Evolutionary conservation across 2,113 vertebrate species (phyloP).

Genomic region (Chrysemys picta): DNA sequence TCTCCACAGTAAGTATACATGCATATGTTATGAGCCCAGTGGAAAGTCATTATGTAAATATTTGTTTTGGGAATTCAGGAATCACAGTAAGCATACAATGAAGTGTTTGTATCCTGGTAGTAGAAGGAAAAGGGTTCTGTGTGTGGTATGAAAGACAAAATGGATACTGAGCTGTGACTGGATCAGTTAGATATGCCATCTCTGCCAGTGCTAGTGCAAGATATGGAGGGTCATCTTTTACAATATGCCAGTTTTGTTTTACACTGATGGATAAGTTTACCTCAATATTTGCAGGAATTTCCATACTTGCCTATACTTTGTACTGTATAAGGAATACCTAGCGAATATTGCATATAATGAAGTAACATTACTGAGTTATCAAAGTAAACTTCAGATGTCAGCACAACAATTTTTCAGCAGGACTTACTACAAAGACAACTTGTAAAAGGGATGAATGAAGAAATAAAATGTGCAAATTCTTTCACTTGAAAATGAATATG

Average conservation of each 20-base stretch:
- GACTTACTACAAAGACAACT: slow-evolving; percentile 8
- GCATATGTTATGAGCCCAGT: neutral
- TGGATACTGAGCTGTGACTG: neutral
- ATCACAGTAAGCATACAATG: neutral
- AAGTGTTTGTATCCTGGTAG: neutral
- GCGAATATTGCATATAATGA: neutral
- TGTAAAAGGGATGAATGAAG: neutral
- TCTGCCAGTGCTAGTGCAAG: neutral
- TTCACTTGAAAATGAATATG: neutral
- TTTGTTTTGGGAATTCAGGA: slow-evolving; percentile 23
- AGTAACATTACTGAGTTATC: neutral
- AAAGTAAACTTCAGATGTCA: neutral
- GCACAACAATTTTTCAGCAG: neutral
- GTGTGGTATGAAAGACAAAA: neutral
- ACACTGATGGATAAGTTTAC: fast-evolving
- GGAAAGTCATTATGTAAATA: slow-evolving; percentile 29
- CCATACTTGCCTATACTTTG: neutral
- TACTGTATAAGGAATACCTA: neutral
- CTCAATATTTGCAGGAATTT: neutral
- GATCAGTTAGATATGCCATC: neutral
- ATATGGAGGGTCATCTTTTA: neutral
- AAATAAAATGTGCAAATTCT: neutral
- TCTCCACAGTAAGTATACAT: slow-evolving; percentile 29
- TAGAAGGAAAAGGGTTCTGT: slow-evolving; percentile 22
- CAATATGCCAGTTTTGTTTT: neutral